Evolutionary conservation across 2,888 invertebrate genomes (phyloP).

Genomic region (Agrochola lota): DNA sequence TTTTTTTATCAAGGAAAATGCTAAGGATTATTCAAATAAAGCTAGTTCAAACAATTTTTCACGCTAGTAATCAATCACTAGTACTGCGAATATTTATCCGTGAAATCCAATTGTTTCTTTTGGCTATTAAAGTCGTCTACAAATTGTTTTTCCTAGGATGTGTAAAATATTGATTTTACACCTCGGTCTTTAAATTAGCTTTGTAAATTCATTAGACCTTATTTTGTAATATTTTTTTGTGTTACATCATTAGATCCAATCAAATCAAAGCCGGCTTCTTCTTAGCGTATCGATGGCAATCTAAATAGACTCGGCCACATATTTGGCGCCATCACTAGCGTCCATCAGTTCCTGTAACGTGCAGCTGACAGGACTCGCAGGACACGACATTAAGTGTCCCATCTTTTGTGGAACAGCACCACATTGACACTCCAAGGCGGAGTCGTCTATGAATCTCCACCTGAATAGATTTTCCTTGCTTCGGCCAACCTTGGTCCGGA

Average conservation of each 20-base stretch:
- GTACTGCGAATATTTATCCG: background rate
- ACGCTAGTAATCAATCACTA: background rate
- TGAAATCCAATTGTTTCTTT: slow-evolving; percentile 48
- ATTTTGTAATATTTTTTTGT: background rate
- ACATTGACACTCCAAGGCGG: too few species aligned
- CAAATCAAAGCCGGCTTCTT: background rate
- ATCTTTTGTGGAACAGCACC: too few species aligned
- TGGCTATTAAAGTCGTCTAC: slow-evolving; percentile 13
- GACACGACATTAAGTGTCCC: too few species aligned
- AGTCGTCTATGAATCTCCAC: too few species aligned
- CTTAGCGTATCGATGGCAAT: too few species aligned
- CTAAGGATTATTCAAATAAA: slow-evolving; percentile 1
- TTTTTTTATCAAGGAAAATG: too few species aligned
- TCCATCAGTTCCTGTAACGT: too few species aligned
- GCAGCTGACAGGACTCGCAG: too few species aligned
- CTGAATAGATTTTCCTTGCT: too few species aligned
- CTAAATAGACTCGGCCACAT: too few species aligned
- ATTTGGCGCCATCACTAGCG: too few species aligned
- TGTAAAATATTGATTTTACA: slow-evolving; percentile 49
- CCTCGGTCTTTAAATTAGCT: slow-evolving; percentile 1
- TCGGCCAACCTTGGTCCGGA: too few species aligned
- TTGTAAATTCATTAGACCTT: background rate
- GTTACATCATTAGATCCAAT: background rate
- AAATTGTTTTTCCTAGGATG: slow-evolving; percentile 15
- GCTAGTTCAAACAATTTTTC: background rate